Conservation (phyloP, 2,888 invertebrate species). For the Amphipoea oculea region DNA sequence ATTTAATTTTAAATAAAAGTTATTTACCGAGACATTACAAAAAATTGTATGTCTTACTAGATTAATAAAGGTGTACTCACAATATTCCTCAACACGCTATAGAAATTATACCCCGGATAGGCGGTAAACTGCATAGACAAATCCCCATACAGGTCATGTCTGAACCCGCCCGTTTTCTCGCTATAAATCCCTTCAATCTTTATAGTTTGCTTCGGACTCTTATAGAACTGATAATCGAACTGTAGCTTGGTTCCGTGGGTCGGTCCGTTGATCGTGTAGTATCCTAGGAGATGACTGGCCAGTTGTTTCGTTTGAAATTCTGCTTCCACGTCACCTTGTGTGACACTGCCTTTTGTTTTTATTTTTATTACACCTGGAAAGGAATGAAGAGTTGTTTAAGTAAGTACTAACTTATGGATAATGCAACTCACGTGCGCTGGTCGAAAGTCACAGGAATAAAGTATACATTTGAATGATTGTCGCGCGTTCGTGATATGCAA, state of each 20-base stretch:
- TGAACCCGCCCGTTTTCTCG: constrained; percentile 90
- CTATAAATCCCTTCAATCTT: constrained; percentile 86
- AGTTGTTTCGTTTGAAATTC: constrained; percentile 95
- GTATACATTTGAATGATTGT: no score
- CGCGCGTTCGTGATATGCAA: no score
- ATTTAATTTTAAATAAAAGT: no score
- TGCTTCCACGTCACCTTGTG: constrained; percentile 94
- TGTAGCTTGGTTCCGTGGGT: constrained; percentile 91
- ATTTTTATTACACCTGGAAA: constrained; percentile 81
- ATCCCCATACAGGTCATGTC: constrained; percentile 91
- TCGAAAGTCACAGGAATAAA: no score
- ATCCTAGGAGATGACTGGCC: constrained; percentile 93
- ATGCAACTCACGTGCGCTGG: no score
- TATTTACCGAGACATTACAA: no score
- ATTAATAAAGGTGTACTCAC: constrained; percentile 79
- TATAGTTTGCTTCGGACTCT: constrained; percentile 89
- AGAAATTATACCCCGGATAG: constrained; percentile 94
- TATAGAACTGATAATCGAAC: constrained; percentile 92
- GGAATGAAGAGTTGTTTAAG: neutral
- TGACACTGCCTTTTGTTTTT: constrained; percentile 90
- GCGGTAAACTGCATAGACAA: constrained; percentile 93
- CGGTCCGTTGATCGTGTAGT: constrained; percentile 91
- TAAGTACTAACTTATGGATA: neutral
- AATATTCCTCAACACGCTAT: constrained; percentile 91
- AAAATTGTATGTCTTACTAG: no score